These are phyloP conservation scores for Panagrolaimus sp. DNA, from an alignment of 1,140 invertebrate genomes.

Conservation along the genomic window DNA sequence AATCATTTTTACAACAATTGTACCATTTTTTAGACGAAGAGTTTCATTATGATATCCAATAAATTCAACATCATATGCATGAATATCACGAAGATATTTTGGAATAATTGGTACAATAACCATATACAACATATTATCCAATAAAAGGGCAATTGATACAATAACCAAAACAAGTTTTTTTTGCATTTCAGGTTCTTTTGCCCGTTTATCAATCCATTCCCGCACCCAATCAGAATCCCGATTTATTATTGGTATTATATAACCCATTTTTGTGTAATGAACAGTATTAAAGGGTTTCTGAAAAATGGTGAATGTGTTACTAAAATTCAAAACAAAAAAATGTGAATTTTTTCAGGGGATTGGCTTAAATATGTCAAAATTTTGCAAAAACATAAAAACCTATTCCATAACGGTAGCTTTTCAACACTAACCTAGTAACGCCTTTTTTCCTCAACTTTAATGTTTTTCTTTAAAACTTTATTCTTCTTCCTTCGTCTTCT, in stretches of 20 bases:
- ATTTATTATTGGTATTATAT: slow-evolving; percentile 56
- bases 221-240: slow-evolving; percentile 50
- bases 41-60: slow-evolving; percentile 60
- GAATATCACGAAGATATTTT: slow-evolving; percentile 54
- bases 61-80: slow-evolving; percentile 59
- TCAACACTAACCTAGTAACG: too few species aligned
- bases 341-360: too few species aligned
- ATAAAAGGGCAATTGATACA: slow-evolving; percentile 87
- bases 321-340: too few species aligned
- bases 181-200: slow-evolving; percentile 47
- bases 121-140: slow-evolving; percentile 99
- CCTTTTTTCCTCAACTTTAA: too few species aligned
- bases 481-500: too few species aligned
- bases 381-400: too few species aligned
- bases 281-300: too few species aligned
- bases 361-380: too few species aligned
- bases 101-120: slow-evolving; percentile 79
- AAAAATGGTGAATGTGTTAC: too few species aligned
- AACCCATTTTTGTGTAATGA: slow-evolving; percentile 23
- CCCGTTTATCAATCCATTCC: slow-evolving; percentile 43
- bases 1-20: slow-evolving; percentile 50
- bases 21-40: slow-evolving; percentile 45
- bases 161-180: slow-evolving; percentile 66
- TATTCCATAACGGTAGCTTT: too few species aligned
- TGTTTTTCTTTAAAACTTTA: too few species aligned